Conservation (phyloP, 2,797 vertebrate genomes). For the Malacoctenus gilli region DNA sequence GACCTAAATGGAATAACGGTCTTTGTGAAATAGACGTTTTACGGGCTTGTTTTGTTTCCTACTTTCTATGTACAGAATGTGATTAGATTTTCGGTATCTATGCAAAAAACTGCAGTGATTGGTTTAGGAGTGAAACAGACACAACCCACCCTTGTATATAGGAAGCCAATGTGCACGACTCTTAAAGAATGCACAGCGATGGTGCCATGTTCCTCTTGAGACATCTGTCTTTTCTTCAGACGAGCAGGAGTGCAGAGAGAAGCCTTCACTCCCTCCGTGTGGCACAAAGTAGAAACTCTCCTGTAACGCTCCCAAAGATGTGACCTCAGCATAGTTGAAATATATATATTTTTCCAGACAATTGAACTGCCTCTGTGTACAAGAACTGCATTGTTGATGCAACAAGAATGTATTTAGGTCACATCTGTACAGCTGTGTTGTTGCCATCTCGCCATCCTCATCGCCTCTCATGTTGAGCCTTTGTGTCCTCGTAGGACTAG, state of each 20-base stretch:
- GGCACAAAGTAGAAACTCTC: slow-evolving; percentile 43
- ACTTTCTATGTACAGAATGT: slow-evolving; percentile 69
- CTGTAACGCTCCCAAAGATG: slow-evolving; percentile 62
- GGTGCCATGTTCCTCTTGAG: slow-evolving; percentile 50
- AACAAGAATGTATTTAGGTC: slow-evolving; percentile 80
- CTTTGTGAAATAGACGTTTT: slow-evolving; percentile 53
- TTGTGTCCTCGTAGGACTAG: slow-evolving; percentile 57
- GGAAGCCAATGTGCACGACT: slow-evolving; percentile 39
- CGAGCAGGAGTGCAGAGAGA: neutral
- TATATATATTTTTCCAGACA: slow-evolving; percentile 63
- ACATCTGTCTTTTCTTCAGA: neutral
- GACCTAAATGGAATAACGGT: slow-evolving; percentile 20
- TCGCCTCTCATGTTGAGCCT: slow-evolving; percentile 44
- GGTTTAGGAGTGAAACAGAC: slow-evolving; percentile 46
- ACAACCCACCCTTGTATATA: slow-evolving; percentile 33
- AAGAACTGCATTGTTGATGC: slow-evolving; percentile 70
- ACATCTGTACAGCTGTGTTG: slow-evolving; percentile 55
- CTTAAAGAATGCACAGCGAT: slow-evolving; percentile 22
- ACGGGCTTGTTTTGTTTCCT: slow-evolving; percentile 58
- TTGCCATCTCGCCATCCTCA: slow-evolving; percentile 51
- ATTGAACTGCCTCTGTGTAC: slow-evolving; percentile 65
- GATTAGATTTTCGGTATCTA: slow-evolving; percentile 74
- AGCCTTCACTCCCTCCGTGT: too few relatives aligned
- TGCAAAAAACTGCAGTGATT: slow-evolving; percentile 77
- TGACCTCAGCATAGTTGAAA: slow-evolving; percentile 64